These are phyloP conservation scores for Agelas oroides DNA, from an alignment of 37 sponge, comb jelly and placozoan genomes.

Conservation along the genomic window DNA sequence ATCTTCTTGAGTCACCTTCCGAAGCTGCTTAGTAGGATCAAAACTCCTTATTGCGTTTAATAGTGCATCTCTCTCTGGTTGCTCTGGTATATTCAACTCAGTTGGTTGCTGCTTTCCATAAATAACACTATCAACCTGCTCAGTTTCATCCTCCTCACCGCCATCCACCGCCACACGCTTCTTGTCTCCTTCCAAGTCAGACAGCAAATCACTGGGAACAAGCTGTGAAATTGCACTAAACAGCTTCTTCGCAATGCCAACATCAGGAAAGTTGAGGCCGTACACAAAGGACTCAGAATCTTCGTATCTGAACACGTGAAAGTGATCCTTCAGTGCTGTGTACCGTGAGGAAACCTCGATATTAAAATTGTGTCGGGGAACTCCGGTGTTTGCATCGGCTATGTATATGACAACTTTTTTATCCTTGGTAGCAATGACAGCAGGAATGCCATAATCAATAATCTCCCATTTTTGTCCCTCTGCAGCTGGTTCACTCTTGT, in stretches of 20 bases:
- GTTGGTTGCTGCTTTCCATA: not conserved
- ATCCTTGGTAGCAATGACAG: slow-evolving; percentile 33
- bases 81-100: slow-evolving; percentile 14
- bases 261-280: slow-evolving; percentile 54
- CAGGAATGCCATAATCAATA: slow-evolving; percentile 52
- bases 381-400: slow-evolving; percentile 39
- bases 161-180: no score
- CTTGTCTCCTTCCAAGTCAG: no score
- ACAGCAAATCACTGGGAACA: not conserved
- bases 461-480: slow-evolving; percentile 25
- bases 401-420: not conserved
- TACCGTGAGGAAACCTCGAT: slow-evolving; percentile 13
- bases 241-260: slow-evolving; percentile 28
- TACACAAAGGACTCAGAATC: not conserved
- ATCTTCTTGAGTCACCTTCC: slow-evolving; percentile 18
- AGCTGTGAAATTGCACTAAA: not conserved
- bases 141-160: not conserved
- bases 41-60: slow-evolving; percentile 42
- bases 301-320: slow-evolving; percentile 30
- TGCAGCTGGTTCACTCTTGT: slow-evolving; percentile 20
- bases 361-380: not conserved
- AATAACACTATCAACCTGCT: slow-evolving; percentile 4
- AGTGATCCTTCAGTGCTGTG: slow-evolving; percentile 26
- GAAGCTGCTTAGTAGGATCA: slow-evolving; percentile 22
- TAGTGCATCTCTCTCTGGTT: slow-evolving; percentile 18